Base-by-base conservation (phyloP, 2,797 vertebrate species). In the Syngnathus acus region DNA sequence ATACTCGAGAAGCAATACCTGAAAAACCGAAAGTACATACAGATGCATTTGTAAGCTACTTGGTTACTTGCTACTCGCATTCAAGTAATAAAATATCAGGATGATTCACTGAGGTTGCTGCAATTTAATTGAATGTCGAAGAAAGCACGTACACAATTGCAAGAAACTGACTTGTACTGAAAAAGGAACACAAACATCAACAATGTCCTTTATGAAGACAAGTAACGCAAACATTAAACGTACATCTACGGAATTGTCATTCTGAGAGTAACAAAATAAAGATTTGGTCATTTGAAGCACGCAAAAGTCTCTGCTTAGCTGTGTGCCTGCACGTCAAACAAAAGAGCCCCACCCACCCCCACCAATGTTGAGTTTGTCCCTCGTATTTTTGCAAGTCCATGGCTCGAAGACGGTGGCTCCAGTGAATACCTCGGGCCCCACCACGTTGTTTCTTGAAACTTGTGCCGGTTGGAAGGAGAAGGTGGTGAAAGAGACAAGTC, bases 51-150 rank as follows among this genome's bases (percentile, higher is more conserved):
- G 4, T 32, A 32, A 32, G 32, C 32, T 23, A 57, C 23, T 57
- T 37, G 6, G 6, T 51, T 9, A 51, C n/a, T 21, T 21, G 1
- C 3, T 8, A 37, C 17, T n/a, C 1, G 2, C 57, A 11, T 7
- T 51, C 50, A 21, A 11, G 5, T 16, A 32, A 32, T 53, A 68
- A 70, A 72, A 66, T n/a, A 5, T 64, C 64, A 63, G 3, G 13
- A 43, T 6, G 6, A 26, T 50, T 60, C 6, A 65, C 65, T 65
- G 62, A 71, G n/a, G 9, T 51, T 51, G 9, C 14, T 78, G 80
- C 91, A 90, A 91, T 94, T 94, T 94, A 94, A 94, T 93, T 90
- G 93, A 93, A 88, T 89, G 87, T 92, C 90, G 90, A 94, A 93
- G 92, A 89, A 94, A 90, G 92, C 32, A 32, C 32, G 32, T 92